Evolutionary conservation across 2,113 vertebrate species (phyloP).

Genomic region (Rhineura floridana): DNA sequence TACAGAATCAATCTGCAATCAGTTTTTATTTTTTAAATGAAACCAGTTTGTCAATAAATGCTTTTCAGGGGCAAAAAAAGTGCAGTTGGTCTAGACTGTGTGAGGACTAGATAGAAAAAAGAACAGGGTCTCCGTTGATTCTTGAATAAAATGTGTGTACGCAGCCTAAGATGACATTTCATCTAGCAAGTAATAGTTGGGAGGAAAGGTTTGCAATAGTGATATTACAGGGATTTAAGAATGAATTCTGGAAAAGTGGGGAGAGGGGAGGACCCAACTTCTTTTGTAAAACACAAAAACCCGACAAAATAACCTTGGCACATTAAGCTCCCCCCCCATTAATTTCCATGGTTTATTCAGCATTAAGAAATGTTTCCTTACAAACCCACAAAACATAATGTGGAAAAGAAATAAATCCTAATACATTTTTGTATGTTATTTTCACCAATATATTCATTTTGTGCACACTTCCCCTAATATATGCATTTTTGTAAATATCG

Average conservation of each 20-base stretch:
- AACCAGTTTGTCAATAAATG: too few relatives aligned
- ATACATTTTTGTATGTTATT: too few relatives aligned
- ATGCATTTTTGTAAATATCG: too few relatives aligned
- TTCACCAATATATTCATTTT: too few relatives aligned
- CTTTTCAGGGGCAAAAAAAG: too few relatives aligned
- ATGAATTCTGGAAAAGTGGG: slow-evolving; percentile 26
- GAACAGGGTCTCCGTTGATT: too few relatives aligned
- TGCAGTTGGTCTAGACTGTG: too few relatives aligned
- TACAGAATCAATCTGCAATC: too few relatives aligned
- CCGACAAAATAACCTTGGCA: slow-evolving; percentile 26
- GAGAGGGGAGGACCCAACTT: background rate
- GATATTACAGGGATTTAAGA: slow-evolving; percentile 26
- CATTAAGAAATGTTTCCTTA: slow-evolving; percentile 28
- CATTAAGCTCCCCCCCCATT: slow-evolving; percentile 35
- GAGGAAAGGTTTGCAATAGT: slow-evolving; percentile 37
- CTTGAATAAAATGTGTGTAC: too few relatives aligned
- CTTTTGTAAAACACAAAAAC: slow-evolving; percentile 1
- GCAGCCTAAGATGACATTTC: slow-evolving; percentile 44
- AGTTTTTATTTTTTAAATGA: too few relatives aligned
- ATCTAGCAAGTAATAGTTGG: slow-evolving; percentile 34
- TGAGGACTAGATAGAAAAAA: too few relatives aligned
- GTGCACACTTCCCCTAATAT: too few relatives aligned
- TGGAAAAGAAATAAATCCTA: background rate
- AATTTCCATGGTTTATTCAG: slow-evolving; percentile 14
- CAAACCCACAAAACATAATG: background rate